Percentiles rank a stretch among this genome's conserved stretches.
Conservation (phyloP, 2,888 invertebrate species). For the Bellardia bayeri region DNA sequence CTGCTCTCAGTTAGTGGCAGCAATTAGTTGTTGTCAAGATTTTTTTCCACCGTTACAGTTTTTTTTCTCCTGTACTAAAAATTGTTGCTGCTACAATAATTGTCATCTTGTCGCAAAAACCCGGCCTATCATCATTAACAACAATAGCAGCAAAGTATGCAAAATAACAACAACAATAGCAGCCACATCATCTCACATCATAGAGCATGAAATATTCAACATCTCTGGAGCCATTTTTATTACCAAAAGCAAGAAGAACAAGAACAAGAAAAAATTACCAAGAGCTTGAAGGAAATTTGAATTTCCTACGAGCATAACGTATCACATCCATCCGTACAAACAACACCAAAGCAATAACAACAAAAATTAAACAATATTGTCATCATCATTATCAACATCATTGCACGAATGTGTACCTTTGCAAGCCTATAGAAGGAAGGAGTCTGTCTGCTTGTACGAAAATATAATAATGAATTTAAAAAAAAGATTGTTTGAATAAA, state of each 20-base stretch:
- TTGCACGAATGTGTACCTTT: neutral
- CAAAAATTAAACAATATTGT: constrained; percentile 14
- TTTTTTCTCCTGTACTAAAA: neutral
- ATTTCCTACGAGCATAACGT: constrained; percentile 57
- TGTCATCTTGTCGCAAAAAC: constrained; percentile 20
- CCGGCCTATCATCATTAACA: constrained; percentile 28
- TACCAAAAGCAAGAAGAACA: neutral
- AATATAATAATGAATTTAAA: neutral
- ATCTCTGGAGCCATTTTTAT: constrained; percentile 30
- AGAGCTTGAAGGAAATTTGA: constrained; percentile 50
- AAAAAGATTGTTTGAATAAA: too few relatives aligned
- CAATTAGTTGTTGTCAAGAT: constrained; percentile 68
- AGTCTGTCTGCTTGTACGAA: neutral
- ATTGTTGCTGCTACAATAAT: neutral
- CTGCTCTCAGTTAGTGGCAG: constrained; percentile 36
- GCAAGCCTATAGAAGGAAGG: neutral
- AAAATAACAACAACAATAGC: constrained; percentile 6
- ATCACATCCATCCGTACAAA: constrained; percentile 17
- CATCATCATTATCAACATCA: constrained; percentile 23
- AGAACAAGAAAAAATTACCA: neutral
- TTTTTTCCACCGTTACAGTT: neutral
- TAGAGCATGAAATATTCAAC: constrained; percentile 28
- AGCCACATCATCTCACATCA: constrained; percentile 14
- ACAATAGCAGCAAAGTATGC: neutral
- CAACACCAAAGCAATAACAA: constrained; percentile 16